Conservation (phyloP, 2,113 vertebrate species). For the Colossoma macropomum region DNA sequence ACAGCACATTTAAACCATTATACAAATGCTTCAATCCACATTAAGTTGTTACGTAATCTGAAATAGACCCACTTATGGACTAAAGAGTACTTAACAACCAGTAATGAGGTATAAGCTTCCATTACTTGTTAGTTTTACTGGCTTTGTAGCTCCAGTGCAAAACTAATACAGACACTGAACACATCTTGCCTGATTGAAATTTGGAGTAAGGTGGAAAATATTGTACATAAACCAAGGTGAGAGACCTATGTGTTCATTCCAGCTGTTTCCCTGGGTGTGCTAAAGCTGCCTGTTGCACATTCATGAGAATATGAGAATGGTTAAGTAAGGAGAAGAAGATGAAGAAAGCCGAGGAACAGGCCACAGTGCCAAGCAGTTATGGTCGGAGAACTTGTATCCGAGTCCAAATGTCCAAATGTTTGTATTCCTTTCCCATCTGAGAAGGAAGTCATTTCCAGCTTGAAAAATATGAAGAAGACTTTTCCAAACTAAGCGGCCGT, state of each 20-base stretch:
- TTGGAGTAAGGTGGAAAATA: no score
- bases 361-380: constrained; percentile 44
- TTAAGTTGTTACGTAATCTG: no score
- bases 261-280: constrained; percentile 75
- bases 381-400: constrained; percentile 43
- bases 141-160: background rate
- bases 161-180: background rate
- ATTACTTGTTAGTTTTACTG: background rate
- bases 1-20: no score
- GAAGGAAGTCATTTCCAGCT: constrained; percentile 61
- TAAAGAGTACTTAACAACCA: no score
- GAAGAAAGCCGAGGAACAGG: constrained; percentile 13
- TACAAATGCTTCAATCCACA: no score
- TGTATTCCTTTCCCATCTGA: constrained; percentile 60
- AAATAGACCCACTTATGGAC: no score
- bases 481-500: constrained; percentile 8
- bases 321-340: constrained; percentile 44
- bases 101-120: background rate
- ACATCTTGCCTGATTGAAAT: background rate
- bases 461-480: constrained; percentile 26
- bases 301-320: constrained; percentile 39
- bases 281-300: constrained; percentile 66
- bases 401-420: constrained; percentile 66
- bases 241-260: constrained; percentile 67
- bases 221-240: constrained; percentile 52